Evolutionary conservation across 2,113 vertebrate species (phyloP).

Genomic region (Thermophis baileyi): DNA sequence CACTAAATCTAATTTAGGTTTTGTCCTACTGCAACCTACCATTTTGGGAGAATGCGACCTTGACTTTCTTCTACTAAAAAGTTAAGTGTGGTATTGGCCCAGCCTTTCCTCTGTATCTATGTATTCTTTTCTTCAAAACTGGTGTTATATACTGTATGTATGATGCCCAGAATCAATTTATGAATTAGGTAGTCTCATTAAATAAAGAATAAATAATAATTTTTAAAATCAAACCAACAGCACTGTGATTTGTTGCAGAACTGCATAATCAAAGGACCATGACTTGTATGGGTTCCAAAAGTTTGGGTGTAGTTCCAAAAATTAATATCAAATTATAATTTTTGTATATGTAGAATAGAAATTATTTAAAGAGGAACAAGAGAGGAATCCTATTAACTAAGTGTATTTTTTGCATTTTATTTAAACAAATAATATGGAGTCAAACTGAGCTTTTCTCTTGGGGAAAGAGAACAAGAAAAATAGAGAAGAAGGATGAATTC

Average conservation of each 20-base stretch:
- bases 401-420: neutral
- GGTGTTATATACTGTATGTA: neutral
- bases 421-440: neutral
- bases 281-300: neutral
- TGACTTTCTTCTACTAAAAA: neutral
- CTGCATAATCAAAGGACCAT: neutral
- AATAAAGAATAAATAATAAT: neutral
- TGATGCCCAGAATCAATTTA: neutral
- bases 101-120: too few relatives aligned
- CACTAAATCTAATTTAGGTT: too few relatives aligned
- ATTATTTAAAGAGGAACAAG: neutral
- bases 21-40: neutral
- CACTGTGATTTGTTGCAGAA: neutral
- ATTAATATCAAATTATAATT: neutral
- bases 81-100: neutral
- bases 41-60: neutral
- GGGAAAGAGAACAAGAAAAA: neutral
- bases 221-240: neutral
- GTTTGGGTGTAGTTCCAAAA: neutral
- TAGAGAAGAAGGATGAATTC: neutral
- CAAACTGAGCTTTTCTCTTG: neutral
- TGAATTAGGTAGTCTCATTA: neutral
- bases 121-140: too few relatives aligned
- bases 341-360: neutral
- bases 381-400: neutral